Evolutionary conservation across 2,113 vertebrate genomes (phyloP).

Genomic region (Pristiophorus japonicus): DNA sequence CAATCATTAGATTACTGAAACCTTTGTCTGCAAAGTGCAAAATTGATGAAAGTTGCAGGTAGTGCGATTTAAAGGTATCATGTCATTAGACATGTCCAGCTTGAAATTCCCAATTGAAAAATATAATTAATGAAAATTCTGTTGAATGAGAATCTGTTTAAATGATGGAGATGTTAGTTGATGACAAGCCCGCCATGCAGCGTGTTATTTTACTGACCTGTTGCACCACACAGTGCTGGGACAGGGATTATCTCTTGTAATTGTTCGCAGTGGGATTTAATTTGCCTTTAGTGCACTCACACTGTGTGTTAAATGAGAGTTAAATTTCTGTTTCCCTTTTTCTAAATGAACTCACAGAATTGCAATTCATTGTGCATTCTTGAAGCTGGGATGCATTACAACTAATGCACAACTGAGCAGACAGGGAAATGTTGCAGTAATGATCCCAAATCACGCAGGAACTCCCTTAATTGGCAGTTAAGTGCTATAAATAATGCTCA

Average conservation of each 20-base stretch:
- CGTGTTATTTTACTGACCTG: constrained; percentile 30
- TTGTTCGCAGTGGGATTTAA: constrained; percentile 25
- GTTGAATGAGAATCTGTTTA: background rate
- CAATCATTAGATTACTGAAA: background rate
- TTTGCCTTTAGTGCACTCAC: constrained; percentile 1
- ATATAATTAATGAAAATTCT: background rate
- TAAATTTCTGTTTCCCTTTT: background rate
- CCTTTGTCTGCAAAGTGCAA: background rate
- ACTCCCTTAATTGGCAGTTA: background rate
- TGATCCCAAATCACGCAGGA: background rate
- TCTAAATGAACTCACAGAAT: background rate
- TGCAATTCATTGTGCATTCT: background rate
- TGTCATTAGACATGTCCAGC: background rate
- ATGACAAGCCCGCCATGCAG: background rate
- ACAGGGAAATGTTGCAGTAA: background rate
- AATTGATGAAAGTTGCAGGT: background rate
- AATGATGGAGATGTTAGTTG: constrained; percentile 1
- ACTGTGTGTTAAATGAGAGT: constrained; percentile 11
- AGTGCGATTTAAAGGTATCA: background rate
- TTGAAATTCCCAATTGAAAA: background rate
- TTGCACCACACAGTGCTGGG: background rate
- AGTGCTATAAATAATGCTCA: background rate
- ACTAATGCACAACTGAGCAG: background rate
- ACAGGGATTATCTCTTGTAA: background rate
- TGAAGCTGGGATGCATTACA: background rate